Evolutionary conservation across 2,797 vertebrate genomes (phyloP).

Genomic region (Geotrypetes seraphini): DNA sequence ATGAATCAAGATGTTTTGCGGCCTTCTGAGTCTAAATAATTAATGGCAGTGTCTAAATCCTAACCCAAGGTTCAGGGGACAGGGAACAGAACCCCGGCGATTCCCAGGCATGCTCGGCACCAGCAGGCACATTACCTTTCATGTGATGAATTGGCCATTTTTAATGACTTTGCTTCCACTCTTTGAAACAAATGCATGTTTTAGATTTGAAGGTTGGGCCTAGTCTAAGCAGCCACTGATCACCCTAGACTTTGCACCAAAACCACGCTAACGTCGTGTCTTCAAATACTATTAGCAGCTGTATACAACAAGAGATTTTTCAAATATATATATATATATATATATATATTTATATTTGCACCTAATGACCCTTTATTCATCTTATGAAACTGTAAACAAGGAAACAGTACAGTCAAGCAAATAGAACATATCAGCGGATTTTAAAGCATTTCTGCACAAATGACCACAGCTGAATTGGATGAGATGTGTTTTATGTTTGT

Average conservation of each 20-base stretch:
- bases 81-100: constrained; percentile 34
- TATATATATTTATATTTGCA: constrained; percentile 17
- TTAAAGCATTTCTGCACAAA: constrained; percentile 6
- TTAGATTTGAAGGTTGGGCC: neutral
- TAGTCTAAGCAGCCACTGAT: neutral
- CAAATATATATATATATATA: too few relatives aligned
- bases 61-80: constrained; percentile 51
- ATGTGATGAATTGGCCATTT: constrained; percentile 29
- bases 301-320: neutral
- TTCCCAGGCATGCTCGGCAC: constrained; percentile 31
- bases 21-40: constrained; percentile 64
- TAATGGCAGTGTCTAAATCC: constrained; percentile 64
- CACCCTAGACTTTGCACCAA: too few relatives aligned
- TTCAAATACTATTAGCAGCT: neutral
- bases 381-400: constrained; percentile 19
- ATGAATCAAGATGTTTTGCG: constrained; percentile 65
- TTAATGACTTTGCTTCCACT: neutral
- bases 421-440: constrained; percentile 11
- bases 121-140: constrained; percentile 21
- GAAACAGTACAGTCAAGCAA: constrained; percentile 18
- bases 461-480: constrained; percentile 8
- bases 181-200: neutral
- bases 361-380: neutral
- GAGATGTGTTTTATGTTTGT: neutral
- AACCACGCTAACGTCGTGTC: neutral